Evolutionary conservation across 2,888 invertebrate genomes (phyloP).

Genomic region (Phytoseiulus persimilis): DNA sequence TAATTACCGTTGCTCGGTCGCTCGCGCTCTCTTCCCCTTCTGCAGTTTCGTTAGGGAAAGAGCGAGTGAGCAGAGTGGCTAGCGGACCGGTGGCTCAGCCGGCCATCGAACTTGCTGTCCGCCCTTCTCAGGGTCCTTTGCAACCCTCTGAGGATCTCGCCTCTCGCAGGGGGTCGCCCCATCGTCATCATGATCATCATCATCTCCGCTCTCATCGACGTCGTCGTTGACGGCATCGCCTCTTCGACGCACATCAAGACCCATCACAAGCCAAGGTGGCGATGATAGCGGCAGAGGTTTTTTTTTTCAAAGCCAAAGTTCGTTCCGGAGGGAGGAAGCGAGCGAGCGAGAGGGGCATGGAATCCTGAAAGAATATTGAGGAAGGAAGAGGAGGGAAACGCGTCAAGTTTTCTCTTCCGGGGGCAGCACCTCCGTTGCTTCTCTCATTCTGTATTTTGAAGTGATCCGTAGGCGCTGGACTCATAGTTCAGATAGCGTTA

Average conservation of each 20-base stretch:
- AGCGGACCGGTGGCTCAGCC: not conserved
- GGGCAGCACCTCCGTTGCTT: not conserved
- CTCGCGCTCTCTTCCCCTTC: not conserved
- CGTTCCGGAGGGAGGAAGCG: not conserved
- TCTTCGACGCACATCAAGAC: not conserved
- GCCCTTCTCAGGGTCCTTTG: not conserved
- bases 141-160: not conserved
- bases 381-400: not conserved
- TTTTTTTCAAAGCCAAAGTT: not conserved
- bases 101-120: not conserved
- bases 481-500: conserved; percentile 5
- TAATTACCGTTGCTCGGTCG: conserved; percentile 24
- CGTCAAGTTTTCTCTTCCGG: not conserved
- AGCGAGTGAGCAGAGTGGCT: not conserved
- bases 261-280: not conserved
- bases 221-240: not conserved
- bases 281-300: not conserved
- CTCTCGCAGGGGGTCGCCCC: not conserved
- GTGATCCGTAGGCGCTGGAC: conserved; percentile 5
- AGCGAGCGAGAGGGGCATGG: not conserved
- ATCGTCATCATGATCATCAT: conserved; percentile 5
- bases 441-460: not conserved
- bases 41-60: not conserved
- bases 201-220: not conserved
- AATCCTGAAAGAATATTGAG: not conserved